These are phyloP conservation scores for Crotalus tigris DNA, from an alignment of 2,113 vertebrate genomes.

Conservation along the genomic window DNA sequence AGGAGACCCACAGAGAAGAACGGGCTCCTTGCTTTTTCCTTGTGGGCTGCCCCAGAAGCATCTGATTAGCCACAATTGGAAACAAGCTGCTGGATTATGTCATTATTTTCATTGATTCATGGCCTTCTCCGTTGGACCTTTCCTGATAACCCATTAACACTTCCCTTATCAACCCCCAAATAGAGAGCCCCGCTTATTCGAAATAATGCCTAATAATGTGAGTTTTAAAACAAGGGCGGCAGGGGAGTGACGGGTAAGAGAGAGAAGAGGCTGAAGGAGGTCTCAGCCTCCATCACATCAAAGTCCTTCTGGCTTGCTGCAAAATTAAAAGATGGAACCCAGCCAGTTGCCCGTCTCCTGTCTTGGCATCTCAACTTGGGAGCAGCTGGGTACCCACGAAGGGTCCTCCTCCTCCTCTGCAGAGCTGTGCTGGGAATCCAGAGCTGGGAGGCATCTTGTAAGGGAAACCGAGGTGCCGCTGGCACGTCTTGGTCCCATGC, in stretches of 20 bases:
- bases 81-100: neutral
- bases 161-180: neutral
- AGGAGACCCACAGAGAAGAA: neutral
- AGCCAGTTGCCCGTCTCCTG: neutral
- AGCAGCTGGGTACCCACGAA: neutral
- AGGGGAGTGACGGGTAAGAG: fast-evolving
- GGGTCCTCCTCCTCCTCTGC: fast-evolving
- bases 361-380: neutral
- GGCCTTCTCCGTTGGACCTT: neutral
- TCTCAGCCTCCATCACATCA: neutral
- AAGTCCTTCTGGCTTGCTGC: neutral
- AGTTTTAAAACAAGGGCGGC: neutral
- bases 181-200: neutral
- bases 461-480: neutral
- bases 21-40: neutral
- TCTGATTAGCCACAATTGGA: neutral
- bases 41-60: neutral
- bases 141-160: neutral
- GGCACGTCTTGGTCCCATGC: too few relatives aligned
- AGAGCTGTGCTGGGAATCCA: neutral
- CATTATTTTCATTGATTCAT: neutral
- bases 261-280: neutral
- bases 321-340: neutral
- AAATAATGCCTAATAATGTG: neutral
- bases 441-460: fast-evolving